phyloP scores from a whole-genome alignment of 2,113 vertebrate genomes.

The Calidris pugnax region DNA sequence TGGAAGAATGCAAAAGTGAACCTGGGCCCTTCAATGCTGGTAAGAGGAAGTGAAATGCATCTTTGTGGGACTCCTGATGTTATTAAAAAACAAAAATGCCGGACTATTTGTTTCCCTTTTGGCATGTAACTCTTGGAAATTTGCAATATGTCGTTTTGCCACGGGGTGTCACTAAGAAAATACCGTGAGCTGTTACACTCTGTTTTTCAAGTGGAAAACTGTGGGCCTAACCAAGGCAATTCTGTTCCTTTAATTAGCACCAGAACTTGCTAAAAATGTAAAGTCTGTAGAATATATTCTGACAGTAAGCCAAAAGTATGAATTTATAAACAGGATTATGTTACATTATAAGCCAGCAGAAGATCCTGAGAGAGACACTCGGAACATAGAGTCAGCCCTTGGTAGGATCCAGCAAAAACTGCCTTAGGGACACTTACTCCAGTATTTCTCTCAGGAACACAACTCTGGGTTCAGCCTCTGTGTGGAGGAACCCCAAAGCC shows the following conservation, averaged over 20 bases:
- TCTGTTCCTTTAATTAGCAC: not conserved
- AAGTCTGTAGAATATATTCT: not conserved
- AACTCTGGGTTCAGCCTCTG: not conserved
- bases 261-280: not conserved
- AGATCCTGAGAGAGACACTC: not conserved
- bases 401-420: not conserved
- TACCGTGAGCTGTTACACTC: not conserved
- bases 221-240: not conserved
- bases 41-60: not conserved
- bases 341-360: not conserved
- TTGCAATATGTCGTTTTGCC: not conserved
- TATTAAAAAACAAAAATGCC: not conserved
- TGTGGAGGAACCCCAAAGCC: not conserved
- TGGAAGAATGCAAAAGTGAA: not conserved
- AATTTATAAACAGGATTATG: not conserved
- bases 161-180: not conserved
- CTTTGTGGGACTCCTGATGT: not conserved
- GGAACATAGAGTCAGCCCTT: not conserved
- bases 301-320: not conserved
- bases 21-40: not conserved
- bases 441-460: not conserved
- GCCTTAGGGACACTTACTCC: not conserved
- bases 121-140: not conserved
- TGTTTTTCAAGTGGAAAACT: not conserved
- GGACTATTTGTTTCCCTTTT: not conserved